These are phyloP conservation scores for Donacobius atricapilla DNA, from an alignment of 2,113 vertebrate species.

Conservation along the genomic window DNA sequence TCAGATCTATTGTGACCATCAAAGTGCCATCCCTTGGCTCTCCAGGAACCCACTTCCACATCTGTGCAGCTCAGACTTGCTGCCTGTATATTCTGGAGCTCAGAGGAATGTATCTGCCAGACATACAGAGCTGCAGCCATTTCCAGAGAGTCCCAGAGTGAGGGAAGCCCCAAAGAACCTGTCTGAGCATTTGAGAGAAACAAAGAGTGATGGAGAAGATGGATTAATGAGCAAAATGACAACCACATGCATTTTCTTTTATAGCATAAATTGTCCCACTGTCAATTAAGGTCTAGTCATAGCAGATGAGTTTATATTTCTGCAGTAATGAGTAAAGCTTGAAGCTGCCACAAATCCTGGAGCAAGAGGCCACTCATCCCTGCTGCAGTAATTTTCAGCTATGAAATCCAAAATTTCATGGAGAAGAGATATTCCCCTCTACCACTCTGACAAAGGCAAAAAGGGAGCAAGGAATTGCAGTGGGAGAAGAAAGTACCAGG, in stretches of 20 bases:
- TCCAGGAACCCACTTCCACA: neutral
- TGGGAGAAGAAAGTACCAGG: neutral
- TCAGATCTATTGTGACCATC: neutral
- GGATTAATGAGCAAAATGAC: neutral
- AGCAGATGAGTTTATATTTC: neutral
- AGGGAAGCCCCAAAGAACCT: neutral
- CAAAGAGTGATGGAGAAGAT: neutral
- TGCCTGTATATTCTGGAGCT: neutral
- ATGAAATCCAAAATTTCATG: neutral
- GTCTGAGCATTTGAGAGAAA: neutral
- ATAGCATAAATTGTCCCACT: neutral
- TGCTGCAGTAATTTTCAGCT: neutral
- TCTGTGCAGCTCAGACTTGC: neutral
- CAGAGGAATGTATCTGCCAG: rapidly evolving
- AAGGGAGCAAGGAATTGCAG: neutral
- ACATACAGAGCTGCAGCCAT: neutral
- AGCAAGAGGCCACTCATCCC: neutral
- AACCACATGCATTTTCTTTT: neutral
- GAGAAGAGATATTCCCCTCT: neutral
- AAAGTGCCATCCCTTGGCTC: neutral
- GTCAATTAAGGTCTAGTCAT: neutral
- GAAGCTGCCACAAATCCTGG: neutral
- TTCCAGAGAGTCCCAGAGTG: neutral
- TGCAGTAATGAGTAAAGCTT: neutral
- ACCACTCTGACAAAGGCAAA: neutral